Conservation (phyloP, 2,113 vertebrate genomes). For the Desmodus rotundus region DNA sequence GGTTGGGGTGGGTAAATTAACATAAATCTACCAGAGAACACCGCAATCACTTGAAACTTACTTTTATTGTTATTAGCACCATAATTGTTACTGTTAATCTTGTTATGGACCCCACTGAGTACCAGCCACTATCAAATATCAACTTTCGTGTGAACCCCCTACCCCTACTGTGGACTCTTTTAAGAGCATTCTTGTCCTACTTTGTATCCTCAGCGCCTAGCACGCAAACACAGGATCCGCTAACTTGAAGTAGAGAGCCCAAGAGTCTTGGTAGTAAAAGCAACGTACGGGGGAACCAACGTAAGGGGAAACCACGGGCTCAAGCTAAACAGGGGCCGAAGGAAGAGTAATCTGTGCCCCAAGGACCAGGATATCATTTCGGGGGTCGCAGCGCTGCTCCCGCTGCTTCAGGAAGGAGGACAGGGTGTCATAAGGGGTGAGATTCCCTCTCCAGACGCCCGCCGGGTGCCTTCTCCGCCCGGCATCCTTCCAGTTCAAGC, state of each 20-base stretch:
- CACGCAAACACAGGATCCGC: background rate
- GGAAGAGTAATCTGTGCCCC: background rate
- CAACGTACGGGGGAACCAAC: too few relatives aligned
- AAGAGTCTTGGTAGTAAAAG: background rate
- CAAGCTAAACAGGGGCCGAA: rapidly evolving
- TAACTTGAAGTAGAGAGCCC: background rate
- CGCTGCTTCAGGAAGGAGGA: background rate
- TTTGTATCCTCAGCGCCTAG: background rate
- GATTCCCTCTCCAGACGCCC: too few relatives aligned
- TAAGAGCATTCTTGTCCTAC: background rate
- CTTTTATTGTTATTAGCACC: background rate
- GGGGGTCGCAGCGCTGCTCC: background rate
- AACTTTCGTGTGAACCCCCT: background rate
- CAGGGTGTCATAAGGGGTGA: rapidly evolving
- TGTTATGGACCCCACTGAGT: background rate
- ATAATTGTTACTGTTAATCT: background rate
- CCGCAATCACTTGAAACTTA: background rate
- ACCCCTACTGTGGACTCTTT: background rate
- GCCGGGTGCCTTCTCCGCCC: background rate
- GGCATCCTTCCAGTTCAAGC: background rate
- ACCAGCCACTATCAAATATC: background rate
- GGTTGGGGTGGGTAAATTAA: background rate
- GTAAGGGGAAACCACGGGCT: background rate
- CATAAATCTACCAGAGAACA: background rate
- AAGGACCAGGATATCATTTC: background rate